Conservation (phyloP, 2,888 invertebrate species). For the Dysmachus trigonus region DNA sequence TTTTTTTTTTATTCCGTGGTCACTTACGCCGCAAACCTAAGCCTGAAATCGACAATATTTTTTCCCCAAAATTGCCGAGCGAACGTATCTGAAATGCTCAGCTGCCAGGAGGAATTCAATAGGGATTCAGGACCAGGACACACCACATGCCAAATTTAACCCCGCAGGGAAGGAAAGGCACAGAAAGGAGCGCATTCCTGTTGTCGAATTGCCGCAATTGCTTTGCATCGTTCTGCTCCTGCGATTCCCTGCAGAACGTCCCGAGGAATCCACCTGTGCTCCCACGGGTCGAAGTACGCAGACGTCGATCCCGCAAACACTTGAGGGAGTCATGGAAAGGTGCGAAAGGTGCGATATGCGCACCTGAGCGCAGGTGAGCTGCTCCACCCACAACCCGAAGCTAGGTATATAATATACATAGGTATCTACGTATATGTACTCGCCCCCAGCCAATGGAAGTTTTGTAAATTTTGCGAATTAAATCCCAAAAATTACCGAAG, state of each 20-base stretch:
- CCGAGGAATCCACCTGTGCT: not conserved
- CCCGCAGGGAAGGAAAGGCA: not conserved
- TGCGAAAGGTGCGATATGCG: conserved; percentile 25
- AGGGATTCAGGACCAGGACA: not conserved
- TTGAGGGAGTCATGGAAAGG: not conserved
- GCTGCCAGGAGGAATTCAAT: not conserved
- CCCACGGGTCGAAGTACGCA: conserved; percentile 2
- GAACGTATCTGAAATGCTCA: not conserved
- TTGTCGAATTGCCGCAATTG: not conserved
- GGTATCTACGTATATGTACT: too few relatives aligned
- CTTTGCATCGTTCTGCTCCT: not conserved
- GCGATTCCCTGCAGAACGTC: not conserved
- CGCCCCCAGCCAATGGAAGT: not conserved
- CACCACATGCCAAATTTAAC: not conserved
- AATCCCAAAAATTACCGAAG: not conserved
- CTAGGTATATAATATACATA: too few relatives aligned
- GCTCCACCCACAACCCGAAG: not conserved
- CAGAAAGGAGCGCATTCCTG: not conserved
- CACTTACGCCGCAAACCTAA: not conserved
- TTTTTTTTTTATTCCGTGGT: not conserved
- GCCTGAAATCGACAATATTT: not conserved
- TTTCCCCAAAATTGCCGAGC: not conserved
- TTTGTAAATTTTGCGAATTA: not conserved
- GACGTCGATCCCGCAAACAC: conserved; percentile 8
- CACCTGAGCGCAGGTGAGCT: conserved; percentile 11